Base-by-base conservation (phyloP, 1,140 invertebrate species). In the Tetramorium parvispinum region DNA sequence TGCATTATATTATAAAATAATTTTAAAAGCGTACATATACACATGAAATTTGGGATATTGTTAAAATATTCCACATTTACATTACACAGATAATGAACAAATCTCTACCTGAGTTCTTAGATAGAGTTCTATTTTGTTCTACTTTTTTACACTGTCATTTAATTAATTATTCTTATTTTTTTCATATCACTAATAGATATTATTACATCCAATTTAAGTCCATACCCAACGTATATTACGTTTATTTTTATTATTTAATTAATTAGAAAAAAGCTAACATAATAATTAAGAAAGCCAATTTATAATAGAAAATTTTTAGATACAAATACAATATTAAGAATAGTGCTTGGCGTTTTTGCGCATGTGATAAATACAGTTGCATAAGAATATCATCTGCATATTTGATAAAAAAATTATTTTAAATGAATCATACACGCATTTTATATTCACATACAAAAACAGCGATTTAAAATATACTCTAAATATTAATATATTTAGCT, bases 331-430 rank as follows among this genome's bases (percentile, higher is more conserved):
- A 55, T 21, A 63, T 61, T 63, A 13, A 13, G 6, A 32, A 63
- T 63, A 0, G 27, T 32, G 0, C 13, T 59, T 18, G 7, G 6
- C 1, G 3, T 63, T 59, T 59, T 51, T 51, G 4, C 49, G 4
- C 10, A 18, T 0, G 16, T 16, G 3, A 55, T 32, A 65, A 65
- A 16, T 4, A 18, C 5, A 37, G 8, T 8, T 66, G 21, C n/a
- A 66, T 13, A 66, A 66, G 3, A 43, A 43, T 43, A 11, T 40
- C 3, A 43, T 5, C 10, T 66, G 63, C 37, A 43, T 66, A 66
- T 66, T 43, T 66, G 37, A 66, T 16, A 43, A 43, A 66, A 59
- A 43, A 66, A 66, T 66, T 66, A 43, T 66, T 66, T 66, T 66
- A 21, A 66, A 43, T 43, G 6, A n/a, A 65, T 40, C 2, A 37